phyloP scores from a whole-genome alignment of 2,797 vertebrate species.

The Lophius americanus region DNA sequence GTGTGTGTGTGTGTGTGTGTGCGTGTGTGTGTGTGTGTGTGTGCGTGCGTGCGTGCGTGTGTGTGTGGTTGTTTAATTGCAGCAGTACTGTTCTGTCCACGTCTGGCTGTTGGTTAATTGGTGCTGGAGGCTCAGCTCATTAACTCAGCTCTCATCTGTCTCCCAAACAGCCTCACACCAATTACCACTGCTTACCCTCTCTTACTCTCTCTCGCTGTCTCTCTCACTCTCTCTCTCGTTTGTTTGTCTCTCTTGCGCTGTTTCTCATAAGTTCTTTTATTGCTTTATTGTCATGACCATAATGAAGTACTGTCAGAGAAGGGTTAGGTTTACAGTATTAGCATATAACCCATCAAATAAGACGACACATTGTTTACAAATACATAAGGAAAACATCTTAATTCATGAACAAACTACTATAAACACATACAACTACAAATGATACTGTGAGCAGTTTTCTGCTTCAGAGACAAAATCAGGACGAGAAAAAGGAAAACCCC shows the following conservation, averaged over 20 bases:
- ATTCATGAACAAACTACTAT: too few species aligned
- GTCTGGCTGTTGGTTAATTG: constrained; percentile 60
- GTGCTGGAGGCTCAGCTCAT: constrained; percentile 55
- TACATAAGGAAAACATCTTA: neutral
- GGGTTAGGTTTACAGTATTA: neutral
- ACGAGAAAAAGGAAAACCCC: neutral
- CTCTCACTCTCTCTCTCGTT: neutral
- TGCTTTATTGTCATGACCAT: neutral
- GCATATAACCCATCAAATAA: too few species aligned
- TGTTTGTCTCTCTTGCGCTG: neutral
- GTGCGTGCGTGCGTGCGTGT: constrained; percentile 22
- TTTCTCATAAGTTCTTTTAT: neutral
- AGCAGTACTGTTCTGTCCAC: constrained; percentile 43
- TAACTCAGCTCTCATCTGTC: constrained; percentile 59
- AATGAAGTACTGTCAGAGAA: neutral
- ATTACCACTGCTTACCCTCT: constrained; percentile 30
- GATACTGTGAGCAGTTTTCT: too few species aligned
- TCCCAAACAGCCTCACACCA: constrained; percentile 57
- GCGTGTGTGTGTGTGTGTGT: constrained; percentile 1
- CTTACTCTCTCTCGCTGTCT: neutral
- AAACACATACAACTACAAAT: neutral
- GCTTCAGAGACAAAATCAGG: too few species aligned
- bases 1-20: neutral
- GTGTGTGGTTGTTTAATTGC: constrained; percentile 56
- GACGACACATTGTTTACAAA: neutral